A percentile compares a stretch with the other conserved stretches of the same genome.
Evolutionary conservation across 2,797 vertebrate species (phyloP).

Genomic region (Lemur catta): DNA sequence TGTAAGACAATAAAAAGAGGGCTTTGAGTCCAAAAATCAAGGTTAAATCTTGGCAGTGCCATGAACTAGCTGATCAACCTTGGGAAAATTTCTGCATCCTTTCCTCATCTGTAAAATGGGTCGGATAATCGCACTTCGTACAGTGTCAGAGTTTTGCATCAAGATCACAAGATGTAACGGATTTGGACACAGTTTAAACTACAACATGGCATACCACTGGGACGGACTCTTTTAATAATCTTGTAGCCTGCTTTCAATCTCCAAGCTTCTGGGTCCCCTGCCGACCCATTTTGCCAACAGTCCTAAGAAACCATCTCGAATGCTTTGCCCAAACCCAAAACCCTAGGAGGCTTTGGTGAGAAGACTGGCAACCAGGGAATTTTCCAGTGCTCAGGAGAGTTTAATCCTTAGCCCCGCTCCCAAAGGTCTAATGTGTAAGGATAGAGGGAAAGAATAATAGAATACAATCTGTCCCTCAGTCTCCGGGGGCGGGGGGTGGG

Average conservation of each 20-base stretch:
- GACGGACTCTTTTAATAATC: slow-evolving; percentile 16
- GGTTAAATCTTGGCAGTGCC: not conserved
- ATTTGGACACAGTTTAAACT: not conserved
- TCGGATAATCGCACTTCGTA: not conserved
- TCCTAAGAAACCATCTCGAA: slow-evolving; percentile 38
- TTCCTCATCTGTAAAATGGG: not conserved
- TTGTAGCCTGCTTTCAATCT: slow-evolving; percentile 31
- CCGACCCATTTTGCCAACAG: slow-evolving; percentile 40
- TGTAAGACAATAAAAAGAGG: not conserved
- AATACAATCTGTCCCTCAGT: not conserved
- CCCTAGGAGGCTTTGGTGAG: not conserved
- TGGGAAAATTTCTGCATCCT: not conserved
- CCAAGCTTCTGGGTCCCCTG: slow-evolving; percentile 1
- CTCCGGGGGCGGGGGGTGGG: too few species aligned
- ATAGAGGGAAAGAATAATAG: not conserved
- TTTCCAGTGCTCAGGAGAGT: not conserved
- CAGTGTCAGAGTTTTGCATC: not conserved
- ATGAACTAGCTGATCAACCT: not conserved
- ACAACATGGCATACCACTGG: not conserved
- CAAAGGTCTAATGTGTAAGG: not conserved
- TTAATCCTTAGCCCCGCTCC: not conserved
- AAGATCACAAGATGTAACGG: not conserved
- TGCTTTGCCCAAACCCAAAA: slow-evolving; percentile 23
- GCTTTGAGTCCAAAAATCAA: not conserved
- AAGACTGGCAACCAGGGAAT: not conserved